Evolutionary conservation across 2,113 vertebrate genomes (phyloP).

Genomic region (Machaerirhynchus nigripectus): DNA sequence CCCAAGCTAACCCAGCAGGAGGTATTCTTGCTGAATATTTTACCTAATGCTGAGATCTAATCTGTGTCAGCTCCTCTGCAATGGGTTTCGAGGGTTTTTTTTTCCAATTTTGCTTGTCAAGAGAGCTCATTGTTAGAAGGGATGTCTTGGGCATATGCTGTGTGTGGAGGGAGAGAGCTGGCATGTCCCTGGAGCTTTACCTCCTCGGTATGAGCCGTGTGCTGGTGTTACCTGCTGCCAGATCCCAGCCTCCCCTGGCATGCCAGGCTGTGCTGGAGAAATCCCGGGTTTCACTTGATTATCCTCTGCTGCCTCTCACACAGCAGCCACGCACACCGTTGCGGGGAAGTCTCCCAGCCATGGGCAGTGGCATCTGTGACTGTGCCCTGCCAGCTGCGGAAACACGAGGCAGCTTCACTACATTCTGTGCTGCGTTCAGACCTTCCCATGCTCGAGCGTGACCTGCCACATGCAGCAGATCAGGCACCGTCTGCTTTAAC

Average conservation of each 20-base stretch:
- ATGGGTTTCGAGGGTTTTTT: not conserved
- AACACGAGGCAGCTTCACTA: not conserved
- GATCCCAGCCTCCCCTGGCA: not conserved
- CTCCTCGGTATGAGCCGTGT: not conserved
- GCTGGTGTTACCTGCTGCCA: not conserved
- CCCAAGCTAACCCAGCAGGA: not conserved
- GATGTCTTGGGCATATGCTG: not conserved
- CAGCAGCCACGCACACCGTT: fast-evolving
- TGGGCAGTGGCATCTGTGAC: fast-evolving
- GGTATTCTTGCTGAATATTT: not conserved
- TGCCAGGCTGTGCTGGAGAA: not conserved
- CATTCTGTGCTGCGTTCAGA: fast-evolving
- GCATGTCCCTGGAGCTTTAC: not conserved
- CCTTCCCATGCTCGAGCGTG: fast-evolving
- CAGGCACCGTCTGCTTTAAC: not conserved
- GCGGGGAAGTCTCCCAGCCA: not conserved
- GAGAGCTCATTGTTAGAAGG: not conserved
- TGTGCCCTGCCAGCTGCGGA: not conserved
- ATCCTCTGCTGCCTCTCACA: not conserved
- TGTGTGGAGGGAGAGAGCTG: not conserved
- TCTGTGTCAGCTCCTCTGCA: not conserved
- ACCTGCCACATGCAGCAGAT: not conserved
- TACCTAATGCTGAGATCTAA: not conserved
- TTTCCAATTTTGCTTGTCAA: not conserved
- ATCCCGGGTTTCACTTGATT: not conserved